phyloP scores from a whole-genome alignment of 2,888 invertebrate species.

The Anoncus sp. region DNA sequence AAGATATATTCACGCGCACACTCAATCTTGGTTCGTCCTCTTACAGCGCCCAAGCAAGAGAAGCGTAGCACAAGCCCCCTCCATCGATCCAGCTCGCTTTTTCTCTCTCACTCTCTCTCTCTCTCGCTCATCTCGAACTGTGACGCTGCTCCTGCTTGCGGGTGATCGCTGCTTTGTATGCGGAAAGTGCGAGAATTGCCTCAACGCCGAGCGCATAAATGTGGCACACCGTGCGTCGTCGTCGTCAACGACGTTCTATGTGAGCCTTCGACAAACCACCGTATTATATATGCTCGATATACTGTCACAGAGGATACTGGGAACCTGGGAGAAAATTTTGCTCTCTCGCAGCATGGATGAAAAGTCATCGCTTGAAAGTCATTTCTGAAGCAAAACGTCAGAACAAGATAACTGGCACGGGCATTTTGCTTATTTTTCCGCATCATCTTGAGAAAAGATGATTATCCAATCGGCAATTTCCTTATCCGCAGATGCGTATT shows the following conservation, averaged over 20 bases:
- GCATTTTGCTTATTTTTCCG: constrained; percentile 30
- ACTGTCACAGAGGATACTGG: constrained; percentile 22
- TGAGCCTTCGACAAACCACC: constrained; percentile 32
- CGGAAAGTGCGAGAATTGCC: constrained; percentile 56
- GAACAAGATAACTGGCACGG: neutral
- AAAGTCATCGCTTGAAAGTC: constrained; percentile 41
- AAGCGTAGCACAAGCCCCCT: constrained; percentile 35
- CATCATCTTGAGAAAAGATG: neutral
- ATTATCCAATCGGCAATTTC: neutral
- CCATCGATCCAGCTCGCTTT: constrained; percentile 28
- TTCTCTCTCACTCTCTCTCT: constrained; percentile 36
- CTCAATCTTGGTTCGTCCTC: constrained; percentile 74
- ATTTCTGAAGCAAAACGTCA: constrained; percentile 13
- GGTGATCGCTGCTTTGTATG: constrained; percentile 63
- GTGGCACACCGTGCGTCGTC: constrained; percentile 42
- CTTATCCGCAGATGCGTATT: neutral
- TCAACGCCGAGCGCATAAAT: constrained; percentile 63
- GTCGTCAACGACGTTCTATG: constrained; percentile 27
- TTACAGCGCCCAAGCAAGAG: constrained; percentile 5
- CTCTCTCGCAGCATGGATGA: constrained; percentile 24
- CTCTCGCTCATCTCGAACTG: constrained; percentile 21
- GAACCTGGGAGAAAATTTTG: constrained; percentile 35
- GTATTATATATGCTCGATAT: constrained; percentile 13
- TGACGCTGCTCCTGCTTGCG: constrained; percentile 21
- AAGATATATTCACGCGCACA: constrained; percentile 66